Base-by-base conservation (phyloP, 2,888 invertebrate genomes). In the Sycophila texana region DNA sequence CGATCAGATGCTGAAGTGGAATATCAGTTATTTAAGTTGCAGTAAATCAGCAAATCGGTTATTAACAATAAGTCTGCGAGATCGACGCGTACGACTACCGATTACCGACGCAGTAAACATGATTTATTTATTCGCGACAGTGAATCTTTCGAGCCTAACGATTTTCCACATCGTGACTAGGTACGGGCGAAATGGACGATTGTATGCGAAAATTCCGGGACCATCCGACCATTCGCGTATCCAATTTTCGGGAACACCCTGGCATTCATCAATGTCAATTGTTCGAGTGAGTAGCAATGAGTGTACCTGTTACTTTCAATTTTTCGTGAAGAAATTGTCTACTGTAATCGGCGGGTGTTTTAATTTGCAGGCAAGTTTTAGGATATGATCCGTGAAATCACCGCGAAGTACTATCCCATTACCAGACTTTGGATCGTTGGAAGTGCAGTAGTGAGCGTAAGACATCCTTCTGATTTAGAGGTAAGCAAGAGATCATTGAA, bases 121-220 rank as follows among this genome's bases (percentile, higher is more conserved):
- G 30, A 30, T 30, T 30, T 30, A 30, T 30, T 47, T 65, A 18
- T 51, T 67, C n/a, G n/a, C n/a, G 4, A 4, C 51, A 4, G 20
- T 67, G 7, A 16, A 51, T 22, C 20, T 55, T 5, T 47, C 39
- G 16, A 7, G n/a, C n/a, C 7, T 83, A n/a, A 80, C 74, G n/a
- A 7, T 79, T 2, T 78, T 84, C 49, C 83, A 85, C 26, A 71
- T 75, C 60, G 57, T 65, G 7, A 49, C 83, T 47, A 81, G 82
- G 26, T 80, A 84, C 91, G 87, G 85, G 7, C 82, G 81, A 79
- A 53, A n/a, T 16, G 87, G 85, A 0, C 82, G 85, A 66, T 61
- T 88, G 0, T 79, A 90, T 0, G 82, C 84, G 55, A 87, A 81
- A 83, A 86, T 91, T 76, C 91, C 91, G 0, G 91, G 91, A 16